phyloP scores from a whole-genome alignment of 2,888 invertebrate genomes.

The Toxonevra muliebris region DNA sequence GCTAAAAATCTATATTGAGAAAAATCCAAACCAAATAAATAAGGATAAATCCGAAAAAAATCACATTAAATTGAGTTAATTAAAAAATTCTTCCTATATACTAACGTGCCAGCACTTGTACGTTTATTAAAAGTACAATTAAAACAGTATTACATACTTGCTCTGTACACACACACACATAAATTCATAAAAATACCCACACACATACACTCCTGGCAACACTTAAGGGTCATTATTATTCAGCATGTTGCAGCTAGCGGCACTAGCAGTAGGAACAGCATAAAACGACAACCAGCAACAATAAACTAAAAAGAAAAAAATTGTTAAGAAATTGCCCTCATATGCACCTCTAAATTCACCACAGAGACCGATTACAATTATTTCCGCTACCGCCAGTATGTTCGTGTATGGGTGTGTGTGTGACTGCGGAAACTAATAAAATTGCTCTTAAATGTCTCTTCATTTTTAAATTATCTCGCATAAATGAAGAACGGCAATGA shows the following conservation, averaged over 20 bases:
- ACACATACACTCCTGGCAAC: no score
- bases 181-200: neutral
- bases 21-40: no score
- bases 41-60: no score
- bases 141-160: constrained; percentile 24
- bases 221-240: no score
- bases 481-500: no score
- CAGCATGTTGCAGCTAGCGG: no score
- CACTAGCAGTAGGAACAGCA: no score
- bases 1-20: no score
- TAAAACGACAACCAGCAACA: neutral
- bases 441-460: neutral
- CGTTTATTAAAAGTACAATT: constrained; percentile 21
- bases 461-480: neutral
- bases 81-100: neutral
- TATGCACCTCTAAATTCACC: constrained; percentile 23
- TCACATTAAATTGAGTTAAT: neutral
- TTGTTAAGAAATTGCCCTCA: neutral
- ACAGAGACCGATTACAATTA: constrained; percentile 31
- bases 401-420: neutral
- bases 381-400: constrained; percentile 20
- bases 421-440: neutral
- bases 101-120: constrained; percentile 7
- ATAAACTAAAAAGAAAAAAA: neutral
- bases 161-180: constrained; percentile 6